Percentiles rank a stretch among this genome's conserved stretches.
phyloP scores from a whole-genome alignment of 2,113 vertebrate species.

The Eubucco bourcierii region DNA sequence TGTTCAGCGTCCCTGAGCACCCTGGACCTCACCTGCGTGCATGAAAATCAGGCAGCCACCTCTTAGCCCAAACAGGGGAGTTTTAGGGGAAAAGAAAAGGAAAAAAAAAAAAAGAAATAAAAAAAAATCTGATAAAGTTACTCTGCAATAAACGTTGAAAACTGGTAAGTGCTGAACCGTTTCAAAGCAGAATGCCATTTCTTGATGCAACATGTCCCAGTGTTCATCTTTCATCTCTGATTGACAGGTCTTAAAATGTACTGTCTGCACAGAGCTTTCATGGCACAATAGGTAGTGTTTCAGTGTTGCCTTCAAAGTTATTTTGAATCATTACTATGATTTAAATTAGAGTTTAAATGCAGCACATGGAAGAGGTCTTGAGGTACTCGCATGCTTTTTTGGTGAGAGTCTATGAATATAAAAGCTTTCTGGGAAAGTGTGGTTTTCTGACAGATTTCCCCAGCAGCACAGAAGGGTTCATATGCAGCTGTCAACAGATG shows the following conservation, averaged over 20 bases:
- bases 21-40: rapidly evolving
- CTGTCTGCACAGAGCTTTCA: background rate
- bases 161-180: background rate
- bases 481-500: background rate
- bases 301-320: background rate
- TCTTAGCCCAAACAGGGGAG: background rate
- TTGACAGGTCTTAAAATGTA: background rate
- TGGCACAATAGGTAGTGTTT: background rate
- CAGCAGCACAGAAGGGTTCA: background rate
- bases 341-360: background rate
- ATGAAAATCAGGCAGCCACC: background rate
- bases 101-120: background rate
- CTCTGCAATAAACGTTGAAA: background rate
- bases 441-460: background rate
- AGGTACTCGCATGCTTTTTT: background rate
- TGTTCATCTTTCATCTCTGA: background rate
- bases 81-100: background rate
- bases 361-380: background rate
- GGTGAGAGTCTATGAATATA: background rate
- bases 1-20: background rate
- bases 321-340: background rate
- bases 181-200: background rate
- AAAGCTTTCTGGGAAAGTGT: background rate
- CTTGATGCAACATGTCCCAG: background rate
- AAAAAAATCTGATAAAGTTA: background rate